Evolutionary conservation across 2,888 invertebrate genomes (phyloP).

Genomic region (Tetranychus piercei): DNA sequence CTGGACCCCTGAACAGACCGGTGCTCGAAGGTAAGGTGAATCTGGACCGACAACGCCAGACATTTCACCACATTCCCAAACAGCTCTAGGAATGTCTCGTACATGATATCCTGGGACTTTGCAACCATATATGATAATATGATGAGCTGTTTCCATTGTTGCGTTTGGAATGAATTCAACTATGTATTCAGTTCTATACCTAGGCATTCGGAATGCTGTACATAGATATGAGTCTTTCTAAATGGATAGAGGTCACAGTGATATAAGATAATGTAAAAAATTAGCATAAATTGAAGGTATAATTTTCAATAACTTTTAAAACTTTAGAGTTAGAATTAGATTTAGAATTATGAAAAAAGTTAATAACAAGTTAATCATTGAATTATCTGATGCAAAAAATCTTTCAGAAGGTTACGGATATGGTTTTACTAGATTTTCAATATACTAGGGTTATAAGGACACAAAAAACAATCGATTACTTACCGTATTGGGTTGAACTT

Average conservation of each 20-base stretch:
- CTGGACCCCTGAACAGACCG: slow-evolving; percentile 15
- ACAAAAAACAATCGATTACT: not conserved
- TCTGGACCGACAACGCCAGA: slow-evolving; percentile 30
- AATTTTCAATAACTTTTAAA: too few species aligned
- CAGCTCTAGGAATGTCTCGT: slow-evolving; percentile 29
- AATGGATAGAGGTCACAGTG: slow-evolving; percentile 28
- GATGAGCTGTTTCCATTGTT: slow-evolving; percentile 73
- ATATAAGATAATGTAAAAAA: not conserved
- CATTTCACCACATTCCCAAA: slow-evolving; percentile 87
- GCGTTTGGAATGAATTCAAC: slow-evolving; percentile 82
- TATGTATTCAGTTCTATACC: slow-evolving; percentile 56
- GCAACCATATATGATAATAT: slow-evolving; percentile 81
- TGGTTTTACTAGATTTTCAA: too few species aligned
- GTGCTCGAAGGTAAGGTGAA: slow-evolving; percentile 30
- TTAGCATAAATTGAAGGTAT: not conserved
- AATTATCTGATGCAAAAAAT: not conserved
- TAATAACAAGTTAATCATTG: not conserved
- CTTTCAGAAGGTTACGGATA: too few species aligned
- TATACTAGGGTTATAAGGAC: not conserved
- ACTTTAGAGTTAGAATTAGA: too few species aligned
- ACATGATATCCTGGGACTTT: slow-evolving; percentile 63
- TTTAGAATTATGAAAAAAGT: not conserved
- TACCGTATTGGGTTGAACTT: not conserved
- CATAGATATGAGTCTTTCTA: slow-evolving; percentile 77
- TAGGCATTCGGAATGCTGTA: slow-evolving; percentile 66